Evolutionary conservation across 2,113 vertebrate species (phyloP).

Genomic region (Hippolais icterina): DNA sequence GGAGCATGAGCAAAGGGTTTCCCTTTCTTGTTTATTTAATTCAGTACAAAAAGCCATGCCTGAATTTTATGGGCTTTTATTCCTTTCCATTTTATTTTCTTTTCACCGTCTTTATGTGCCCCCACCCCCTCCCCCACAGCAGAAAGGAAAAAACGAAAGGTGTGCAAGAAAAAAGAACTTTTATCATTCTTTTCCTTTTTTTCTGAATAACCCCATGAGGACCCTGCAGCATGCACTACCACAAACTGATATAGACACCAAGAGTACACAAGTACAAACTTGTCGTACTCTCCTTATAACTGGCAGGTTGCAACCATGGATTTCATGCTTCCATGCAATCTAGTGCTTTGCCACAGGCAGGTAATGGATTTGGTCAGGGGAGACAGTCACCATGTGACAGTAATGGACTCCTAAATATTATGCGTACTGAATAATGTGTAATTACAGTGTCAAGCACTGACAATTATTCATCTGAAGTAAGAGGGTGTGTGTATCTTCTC

Average conservation of each 20-base stretch:
- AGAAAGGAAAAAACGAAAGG: background rate
- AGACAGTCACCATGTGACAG: background rate
- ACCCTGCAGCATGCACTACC: background rate
- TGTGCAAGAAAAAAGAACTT: background rate
- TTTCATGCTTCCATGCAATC: background rate
- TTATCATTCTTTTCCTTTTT: background rate
- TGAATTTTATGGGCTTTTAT: background rate
- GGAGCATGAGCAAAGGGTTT: background rate
- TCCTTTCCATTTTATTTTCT: background rate
- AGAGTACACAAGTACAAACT: background rate
- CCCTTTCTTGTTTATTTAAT: background rate
- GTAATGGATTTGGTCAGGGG: background rate
- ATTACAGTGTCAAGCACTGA: background rate
- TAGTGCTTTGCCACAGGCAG: background rate
- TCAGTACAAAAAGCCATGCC: background rate
- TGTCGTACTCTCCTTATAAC: rapidly evolving
- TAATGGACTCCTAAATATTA: background rate
- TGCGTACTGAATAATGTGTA: background rate
- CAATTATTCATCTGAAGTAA: background rate
- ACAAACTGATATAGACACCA: background rate
- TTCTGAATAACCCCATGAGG: background rate
- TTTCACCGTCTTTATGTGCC: background rate
- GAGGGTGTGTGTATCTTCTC: background rate
- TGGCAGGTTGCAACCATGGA: background rate
- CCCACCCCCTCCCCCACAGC: rapidly evolving